Percentiles rank a stretch among this genome's conserved stretches.
Evolutionary conservation across 1,140 invertebrate species (phyloP).

Genomic region (Maconellicoccus hirsutus): DNA sequence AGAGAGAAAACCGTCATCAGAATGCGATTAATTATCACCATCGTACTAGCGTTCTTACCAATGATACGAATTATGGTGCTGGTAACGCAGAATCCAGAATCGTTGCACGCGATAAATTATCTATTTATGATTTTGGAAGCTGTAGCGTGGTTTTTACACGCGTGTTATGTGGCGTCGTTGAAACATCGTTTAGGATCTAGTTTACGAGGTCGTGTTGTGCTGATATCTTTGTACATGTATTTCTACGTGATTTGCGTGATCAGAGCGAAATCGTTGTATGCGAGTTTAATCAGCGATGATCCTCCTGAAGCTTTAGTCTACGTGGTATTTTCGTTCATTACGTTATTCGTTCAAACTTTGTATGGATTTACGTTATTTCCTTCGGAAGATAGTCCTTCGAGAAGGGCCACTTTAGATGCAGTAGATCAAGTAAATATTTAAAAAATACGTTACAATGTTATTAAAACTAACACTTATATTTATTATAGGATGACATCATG

Average conservation of each 20-base stretch:
- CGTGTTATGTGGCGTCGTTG: slow-evolving; percentile 55
- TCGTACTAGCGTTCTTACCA: slow-evolving; percentile 23
- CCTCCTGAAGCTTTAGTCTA: slow-evolving; percentile 30
- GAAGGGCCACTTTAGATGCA: background rate
- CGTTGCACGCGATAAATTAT: slow-evolving; percentile 48
- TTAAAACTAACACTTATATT: slow-evolving; percentile 26
- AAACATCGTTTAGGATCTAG: slow-evolving; percentile 37
- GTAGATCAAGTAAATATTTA: slow-evolving; percentile 29
- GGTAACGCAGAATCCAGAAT: slow-evolving; percentile 26
- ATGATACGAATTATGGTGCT: slow-evolving; percentile 20
- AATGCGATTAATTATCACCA: slow-evolving; percentile 39
- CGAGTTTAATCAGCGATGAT: slow-evolving; percentile 33
- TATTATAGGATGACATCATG: slow-evolving; percentile 37
- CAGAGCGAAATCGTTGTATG: slow-evolving; percentile 32
- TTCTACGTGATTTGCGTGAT: slow-evolving; percentile 48
- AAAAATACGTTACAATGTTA: background rate
- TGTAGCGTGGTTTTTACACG: slow-evolving; percentile 66
- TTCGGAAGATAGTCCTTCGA: background rate
- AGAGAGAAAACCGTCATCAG: slow-evolving; percentile 47
- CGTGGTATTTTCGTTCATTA: slow-evolving; percentile 40
- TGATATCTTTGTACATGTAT: slow-evolving; percentile 52
- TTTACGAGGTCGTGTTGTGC: slow-evolving; percentile 52
- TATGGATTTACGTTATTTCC: slow-evolving; percentile 30
- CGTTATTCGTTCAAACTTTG: slow-evolving; percentile 33
- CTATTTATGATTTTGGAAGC: slow-evolving; percentile 52